phyloP scores from a whole-genome alignment of 2,113 vertebrate genomes.

The Geococcyx californianus region DNA sequence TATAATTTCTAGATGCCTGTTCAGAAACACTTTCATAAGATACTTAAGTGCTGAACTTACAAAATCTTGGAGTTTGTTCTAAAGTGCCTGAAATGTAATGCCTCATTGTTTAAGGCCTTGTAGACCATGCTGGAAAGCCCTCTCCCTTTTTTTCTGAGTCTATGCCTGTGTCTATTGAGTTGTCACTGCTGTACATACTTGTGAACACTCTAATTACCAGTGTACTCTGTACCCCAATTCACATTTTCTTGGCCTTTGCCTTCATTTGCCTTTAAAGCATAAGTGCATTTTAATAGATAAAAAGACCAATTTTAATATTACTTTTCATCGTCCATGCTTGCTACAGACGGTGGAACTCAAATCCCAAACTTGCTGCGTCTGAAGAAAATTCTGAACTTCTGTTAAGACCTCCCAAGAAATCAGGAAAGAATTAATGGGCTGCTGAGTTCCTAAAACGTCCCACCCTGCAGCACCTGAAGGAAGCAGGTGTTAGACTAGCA shows the following conservation, averaged over 20 bases:
- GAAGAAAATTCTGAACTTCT: neutral
- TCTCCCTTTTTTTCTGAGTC: neutral
- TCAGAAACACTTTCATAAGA: neutral
- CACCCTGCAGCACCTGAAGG: slow-evolving; percentile 33
- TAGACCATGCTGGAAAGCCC: neutral
- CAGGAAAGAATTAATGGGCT: slow-evolving; percentile 60
- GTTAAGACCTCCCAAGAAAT: slow-evolving; percentile 51
- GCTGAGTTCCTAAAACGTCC: slow-evolving; percentile 55
- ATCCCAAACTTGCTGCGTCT: neutral
- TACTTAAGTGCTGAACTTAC: neutral
- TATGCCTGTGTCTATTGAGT: neutral
- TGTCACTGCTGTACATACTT: neutral
- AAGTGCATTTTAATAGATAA: neutral
- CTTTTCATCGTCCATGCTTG: neutral
- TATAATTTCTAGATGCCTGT: neutral
- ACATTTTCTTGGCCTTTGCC: neutral
- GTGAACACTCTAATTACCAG: neutral
- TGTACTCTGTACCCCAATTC: neutral
- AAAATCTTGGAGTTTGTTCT: neutral
- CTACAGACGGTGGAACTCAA: neutral
- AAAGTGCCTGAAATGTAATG: neutral
- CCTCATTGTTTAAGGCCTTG: neutral
- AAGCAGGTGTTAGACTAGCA: slow-evolving; percentile 45
- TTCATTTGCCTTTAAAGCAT: neutral
- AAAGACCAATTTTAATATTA: neutral